A percentile compares a stretch with the other conserved stretches of the same genome.
These are phyloP conservation scores for Hirtodrosophila trivittata DNA, from an alignment of 2,888 invertebrate species.

Conservation along the genomic window DNA sequence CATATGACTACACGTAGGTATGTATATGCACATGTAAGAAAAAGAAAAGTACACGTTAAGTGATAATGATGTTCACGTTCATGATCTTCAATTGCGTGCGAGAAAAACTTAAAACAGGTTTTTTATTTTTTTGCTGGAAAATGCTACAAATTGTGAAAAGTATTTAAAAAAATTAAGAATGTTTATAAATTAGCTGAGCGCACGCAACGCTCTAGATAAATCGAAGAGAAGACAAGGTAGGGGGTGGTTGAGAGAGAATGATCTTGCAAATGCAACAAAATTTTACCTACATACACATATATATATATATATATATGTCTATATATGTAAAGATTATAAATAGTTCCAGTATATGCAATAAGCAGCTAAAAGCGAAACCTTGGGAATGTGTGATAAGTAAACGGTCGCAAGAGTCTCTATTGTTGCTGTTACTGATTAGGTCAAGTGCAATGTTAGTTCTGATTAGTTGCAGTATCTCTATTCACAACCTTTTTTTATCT, in stretches of 20 bases:
- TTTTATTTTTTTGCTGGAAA: constrained; percentile 32
- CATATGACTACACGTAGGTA: too few species aligned
- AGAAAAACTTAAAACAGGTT: constrained; percentile 13
- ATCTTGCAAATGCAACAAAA: too few species aligned
- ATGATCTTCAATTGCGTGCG: constrained; percentile 40
- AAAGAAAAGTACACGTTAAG: constrained; percentile 30
- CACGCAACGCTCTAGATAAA: too few species aligned
- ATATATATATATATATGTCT: too few species aligned
- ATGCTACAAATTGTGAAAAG: constrained; percentile 25
- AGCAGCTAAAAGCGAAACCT: too few species aligned
- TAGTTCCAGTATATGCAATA: constrained; percentile 3
- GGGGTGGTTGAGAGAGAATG: too few species aligned
- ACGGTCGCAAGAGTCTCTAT: background rate
- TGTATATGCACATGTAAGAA: background rate
- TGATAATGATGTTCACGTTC: constrained; percentile 32
- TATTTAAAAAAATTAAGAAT: constrained; percentile 8
- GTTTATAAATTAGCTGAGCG: constrained; percentile 19
- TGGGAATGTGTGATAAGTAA: too few species aligned
- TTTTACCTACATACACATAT: too few species aligned
- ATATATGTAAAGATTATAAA: background rate
- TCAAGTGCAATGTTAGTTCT: too few species aligned
- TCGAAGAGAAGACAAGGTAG: too few species aligned
- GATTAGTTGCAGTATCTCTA: too few species aligned
- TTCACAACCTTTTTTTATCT: too few species aligned
- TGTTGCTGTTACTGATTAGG: background rate